phyloP scores from a whole-genome alignment of 2,113 vertebrate species.

The Coptodon bakossiorum region DNA sequence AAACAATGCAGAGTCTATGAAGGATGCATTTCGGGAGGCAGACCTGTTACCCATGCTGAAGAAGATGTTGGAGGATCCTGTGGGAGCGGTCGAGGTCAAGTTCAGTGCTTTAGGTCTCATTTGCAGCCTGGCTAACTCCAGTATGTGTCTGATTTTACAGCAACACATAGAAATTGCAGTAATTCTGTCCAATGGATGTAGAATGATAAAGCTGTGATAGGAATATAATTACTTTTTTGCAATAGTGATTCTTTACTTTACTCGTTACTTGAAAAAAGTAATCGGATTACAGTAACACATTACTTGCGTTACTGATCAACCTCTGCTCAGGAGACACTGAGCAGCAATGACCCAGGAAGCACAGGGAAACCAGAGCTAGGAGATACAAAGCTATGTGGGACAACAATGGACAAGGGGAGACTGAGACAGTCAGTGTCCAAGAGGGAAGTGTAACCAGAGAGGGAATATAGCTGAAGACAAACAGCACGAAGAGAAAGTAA shows the following conservation, averaged over 20 bases:
- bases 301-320: neutral
- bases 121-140: slow-evolving; percentile 80
- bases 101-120: slow-evolving; percentile 79
- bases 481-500: neutral
- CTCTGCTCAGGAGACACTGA: neutral
- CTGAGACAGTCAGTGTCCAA: neutral
- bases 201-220: neutral
- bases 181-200: neutral
- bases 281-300: neutral
- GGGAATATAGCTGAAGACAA: neutral
- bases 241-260: neutral
- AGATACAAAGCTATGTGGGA: neutral
- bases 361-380: neutral
- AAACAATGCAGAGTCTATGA: slow-evolving; percentile 70
- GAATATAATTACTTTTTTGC: neutral
- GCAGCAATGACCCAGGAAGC: neutral
- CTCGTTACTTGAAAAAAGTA: neutral
- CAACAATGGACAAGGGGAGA: neutral
- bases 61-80: slow-evolving; percentile 76
- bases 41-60: slow-evolving; percentile 75
- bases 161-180: neutral
- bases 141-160: slow-evolving; percentile 47
- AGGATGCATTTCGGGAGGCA: slow-evolving; percentile 69
- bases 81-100: slow-evolving; percentile 80
- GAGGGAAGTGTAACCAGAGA: neutral